These are phyloP conservation scores for Zaprionus obscuricornis DNA, from an alignment of 2,888 invertebrate genomes.

Conservation along the genomic window DNA sequence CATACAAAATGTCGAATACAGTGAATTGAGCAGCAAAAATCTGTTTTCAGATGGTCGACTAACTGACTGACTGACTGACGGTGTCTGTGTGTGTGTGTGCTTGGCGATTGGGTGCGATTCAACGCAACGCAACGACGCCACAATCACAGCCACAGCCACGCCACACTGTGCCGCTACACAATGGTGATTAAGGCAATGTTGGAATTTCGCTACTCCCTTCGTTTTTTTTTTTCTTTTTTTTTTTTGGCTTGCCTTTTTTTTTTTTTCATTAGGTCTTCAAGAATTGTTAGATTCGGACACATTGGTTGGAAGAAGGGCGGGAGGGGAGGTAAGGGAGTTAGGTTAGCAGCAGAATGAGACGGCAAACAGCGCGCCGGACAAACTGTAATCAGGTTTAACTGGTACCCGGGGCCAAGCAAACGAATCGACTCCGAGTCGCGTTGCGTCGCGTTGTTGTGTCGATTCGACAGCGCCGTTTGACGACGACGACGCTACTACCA, in stretches of 20 bases:
- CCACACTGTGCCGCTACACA: conserved; percentile 10
- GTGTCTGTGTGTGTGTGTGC: no score
- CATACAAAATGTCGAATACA: conserved; percentile 45
- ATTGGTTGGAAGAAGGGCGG: conserved; percentile 15
- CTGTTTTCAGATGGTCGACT: no score
- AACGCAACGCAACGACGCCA: no score
- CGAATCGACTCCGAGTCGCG: conserved; percentile 9
- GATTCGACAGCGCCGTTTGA: conserved; percentile 27
- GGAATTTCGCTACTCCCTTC: conserved; percentile 61
- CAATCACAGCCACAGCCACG: background rate
- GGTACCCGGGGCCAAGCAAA: conserved; percentile 51
- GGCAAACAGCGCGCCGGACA: conserved; percentile 17
- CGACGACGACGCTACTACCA: conserved; percentile 18
- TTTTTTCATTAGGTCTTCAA: conserved; percentile 49
- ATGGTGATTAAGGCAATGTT: conserved; percentile 47
- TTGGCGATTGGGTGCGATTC: conserved; percentile 1
- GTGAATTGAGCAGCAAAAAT: conserved; percentile 41
- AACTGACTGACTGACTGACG: no score
- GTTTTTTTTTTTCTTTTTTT: conserved; percentile 39
- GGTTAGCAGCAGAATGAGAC: no score
- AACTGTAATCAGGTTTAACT: conserved; percentile 71
- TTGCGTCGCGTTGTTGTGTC: conserved; percentile 2
- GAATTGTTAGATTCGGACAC: conserved; percentile 58
- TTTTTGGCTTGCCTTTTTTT: conserved; percentile 28
- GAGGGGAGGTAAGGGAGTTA: no score